Evolutionary conservation across 2,113 vertebrate genomes (phyloP), one percentile per base, ranked within the genome.

Genomic region (Charina bottae): DNA sequence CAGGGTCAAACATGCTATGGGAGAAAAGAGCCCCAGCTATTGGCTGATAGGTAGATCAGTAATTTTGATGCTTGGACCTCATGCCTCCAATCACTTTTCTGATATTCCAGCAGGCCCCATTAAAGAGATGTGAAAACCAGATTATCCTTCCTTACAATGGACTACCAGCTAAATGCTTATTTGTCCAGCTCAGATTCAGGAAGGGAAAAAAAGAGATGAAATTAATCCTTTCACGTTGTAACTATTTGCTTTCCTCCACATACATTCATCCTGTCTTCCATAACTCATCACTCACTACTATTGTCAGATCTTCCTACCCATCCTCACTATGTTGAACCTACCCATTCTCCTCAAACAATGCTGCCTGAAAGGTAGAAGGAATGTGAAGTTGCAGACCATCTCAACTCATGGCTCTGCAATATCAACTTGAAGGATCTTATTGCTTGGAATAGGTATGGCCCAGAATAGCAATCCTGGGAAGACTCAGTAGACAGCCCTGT

Each of bases 121-220:
- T 33, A 83, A 83, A 24, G 28, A 56, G 28, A 83, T 53, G 19
- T 53, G 37, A 60, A 83, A 56, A 6, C 26, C 19, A 86, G 37
- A 85, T 56, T 68, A 53, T 37, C 7, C 2, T 72, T 9, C 53
- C 17, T 49, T 83, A 19, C 24, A 83, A 53, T 83, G 53, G 46
- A 83, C 21, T 88, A 83, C 24, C 91, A 92, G 62, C n/a, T 9
- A 90, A 88, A 85, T 68, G 28, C 89, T 78, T 28, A 64, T 64
- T 64, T 72, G 68, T 72, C n/a, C 68, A 72, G n/a, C n/a, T 72
- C n/a, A 72, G 33, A 72, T 68, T 68, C 28, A 33, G 68, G 6
- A 72, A 72, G 68, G 68, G n/a, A 72, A 72, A 33, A 33, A 17
- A 17, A 33, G 5, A 33, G 13, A 72, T 33, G 68, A 72, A 33